Conservation (phyloP, 2,888 invertebrate genomes). For the Marronus borbonicus region DNA sequence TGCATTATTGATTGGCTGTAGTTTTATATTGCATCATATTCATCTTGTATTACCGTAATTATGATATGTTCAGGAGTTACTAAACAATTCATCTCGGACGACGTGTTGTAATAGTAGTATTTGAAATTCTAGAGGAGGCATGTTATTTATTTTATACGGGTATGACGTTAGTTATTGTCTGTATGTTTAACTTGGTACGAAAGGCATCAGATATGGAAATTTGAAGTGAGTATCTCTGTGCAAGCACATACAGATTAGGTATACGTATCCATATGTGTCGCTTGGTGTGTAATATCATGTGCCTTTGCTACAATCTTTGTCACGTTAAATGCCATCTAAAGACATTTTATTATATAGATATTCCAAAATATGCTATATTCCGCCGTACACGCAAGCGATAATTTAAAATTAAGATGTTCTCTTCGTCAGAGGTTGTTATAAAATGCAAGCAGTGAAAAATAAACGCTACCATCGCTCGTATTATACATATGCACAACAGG, state of each 20-base stretch:
- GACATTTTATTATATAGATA: slow-evolving; percentile 36
- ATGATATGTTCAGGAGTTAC: neutral
- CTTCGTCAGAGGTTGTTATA: slow-evolving; percentile 10
- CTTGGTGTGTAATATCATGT: slow-evolving; percentile 12
- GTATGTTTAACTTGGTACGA: neutral
- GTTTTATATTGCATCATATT: neutral
- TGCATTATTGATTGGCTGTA: too few relatives aligned
- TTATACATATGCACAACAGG: slow-evolving; percentile 16
- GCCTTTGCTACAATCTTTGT: slow-evolving; percentile 24
- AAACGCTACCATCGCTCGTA: slow-evolving; percentile 6
- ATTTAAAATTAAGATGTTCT: slow-evolving; percentile 37
- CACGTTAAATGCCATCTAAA: slow-evolving; percentile 27
- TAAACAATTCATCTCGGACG: neutral
- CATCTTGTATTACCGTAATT: neutral
- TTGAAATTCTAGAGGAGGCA: slow-evolving; percentile 21
- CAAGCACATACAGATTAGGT: slow-evolving; percentile 26
- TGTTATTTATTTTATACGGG: slow-evolving; percentile 3
- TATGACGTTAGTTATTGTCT: slow-evolving; percentile 19
- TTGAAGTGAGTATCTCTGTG: slow-evolving; percentile 11
- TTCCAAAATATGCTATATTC: slow-evolving; percentile 15
- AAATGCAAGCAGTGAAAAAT: slow-evolving; percentile 18
- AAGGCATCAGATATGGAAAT: slow-evolving; percentile 33
- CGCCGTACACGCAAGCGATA: neutral
- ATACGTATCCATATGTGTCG: slow-evolving; percentile 38
- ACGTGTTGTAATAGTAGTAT: slow-evolving; percentile 10